Evolutionary conservation across 2,888 invertebrate species (phyloP).

Genomic region (Apantesis nais): DNA sequence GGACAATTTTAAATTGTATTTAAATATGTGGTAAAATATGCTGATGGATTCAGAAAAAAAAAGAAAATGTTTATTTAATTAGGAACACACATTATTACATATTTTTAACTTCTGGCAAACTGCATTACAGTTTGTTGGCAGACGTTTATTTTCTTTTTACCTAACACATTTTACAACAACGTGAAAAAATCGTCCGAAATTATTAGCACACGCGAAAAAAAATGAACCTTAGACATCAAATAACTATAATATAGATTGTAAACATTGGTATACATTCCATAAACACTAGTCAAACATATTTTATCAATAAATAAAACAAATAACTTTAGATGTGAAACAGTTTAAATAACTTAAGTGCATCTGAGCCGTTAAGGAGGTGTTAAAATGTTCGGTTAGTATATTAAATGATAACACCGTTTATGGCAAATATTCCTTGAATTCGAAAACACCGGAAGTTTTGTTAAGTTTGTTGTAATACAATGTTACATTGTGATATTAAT

Average conservation of each 20-base stretch:
- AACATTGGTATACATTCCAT: neutral
- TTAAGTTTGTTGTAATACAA: neutral
- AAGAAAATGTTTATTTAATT: no score
- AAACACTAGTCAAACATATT: neutral
- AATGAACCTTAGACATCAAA: no score
- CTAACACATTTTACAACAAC: no score
- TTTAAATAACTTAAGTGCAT: neutral
- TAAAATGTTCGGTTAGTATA: neutral
- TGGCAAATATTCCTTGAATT: neutral
- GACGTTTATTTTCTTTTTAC: no score
- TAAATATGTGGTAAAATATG: neutral
- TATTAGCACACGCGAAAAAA: no score
- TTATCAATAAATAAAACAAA: neutral
- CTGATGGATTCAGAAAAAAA: neutral
- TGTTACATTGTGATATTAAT: neutral
- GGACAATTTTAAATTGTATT: neutral
- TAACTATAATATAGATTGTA: no score
- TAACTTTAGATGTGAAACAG: neutral
- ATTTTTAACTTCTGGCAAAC: no score
- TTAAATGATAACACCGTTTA: neutral
- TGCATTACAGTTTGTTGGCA: no score
- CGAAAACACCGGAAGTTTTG: neutral
- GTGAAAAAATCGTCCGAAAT: no score
- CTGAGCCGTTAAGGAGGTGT: neutral
- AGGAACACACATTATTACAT: no score